Percentiles rank a stretch among this genome's conserved stretches.
Evolutionary conservation across 2,888 invertebrate species (phyloP).

Genomic region (Acleris holmiana): DNA sequence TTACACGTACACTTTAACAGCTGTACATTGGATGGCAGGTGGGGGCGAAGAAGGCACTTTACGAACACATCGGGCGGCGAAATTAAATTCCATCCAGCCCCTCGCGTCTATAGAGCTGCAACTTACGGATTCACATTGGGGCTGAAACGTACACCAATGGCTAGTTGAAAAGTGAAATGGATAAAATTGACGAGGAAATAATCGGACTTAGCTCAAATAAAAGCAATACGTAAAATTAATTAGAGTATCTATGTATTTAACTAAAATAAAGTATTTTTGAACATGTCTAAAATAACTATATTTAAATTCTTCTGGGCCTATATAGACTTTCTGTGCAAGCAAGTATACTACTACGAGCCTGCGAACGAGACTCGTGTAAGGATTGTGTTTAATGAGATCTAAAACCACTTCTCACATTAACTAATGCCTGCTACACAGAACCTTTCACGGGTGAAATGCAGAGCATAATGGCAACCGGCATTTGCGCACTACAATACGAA

Average conservation of each 20-base stretch:
- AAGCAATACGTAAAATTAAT: too few relatives aligned
- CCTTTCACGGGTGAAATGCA: slow-evolving; percentile 3
- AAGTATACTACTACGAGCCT: too few relatives aligned
- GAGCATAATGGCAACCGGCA: background rate
- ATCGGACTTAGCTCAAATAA: background rate
- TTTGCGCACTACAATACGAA: too few relatives aligned
- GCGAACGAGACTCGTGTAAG: background rate
- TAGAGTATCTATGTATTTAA: too few relatives aligned
- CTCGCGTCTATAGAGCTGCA: slow-evolving; percentile 54
- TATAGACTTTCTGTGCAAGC: too few relatives aligned
- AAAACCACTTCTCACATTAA: background rate
- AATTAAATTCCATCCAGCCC: slow-evolving; percentile 66
- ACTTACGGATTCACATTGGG: slow-evolving; percentile 54
- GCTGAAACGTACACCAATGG: slow-evolving; percentile 48
- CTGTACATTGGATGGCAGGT: slow-evolving; percentile 27
- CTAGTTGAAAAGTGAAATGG: background rate
- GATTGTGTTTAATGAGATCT: background rate
- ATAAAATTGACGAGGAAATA: background rate
- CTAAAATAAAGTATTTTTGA: too few relatives aligned
- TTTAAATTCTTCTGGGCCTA: too few relatives aligned
- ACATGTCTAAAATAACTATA: too few relatives aligned
- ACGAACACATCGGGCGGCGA: slow-evolving; percentile 42
- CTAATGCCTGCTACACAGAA: background rate
- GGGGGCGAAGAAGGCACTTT: slow-evolving; percentile 35
- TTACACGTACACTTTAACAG: slow-evolving; percentile 23